Base-by-base conservation (phyloP, 1,140 invertebrate species). In the Cydia fagiglandana region DNA sequence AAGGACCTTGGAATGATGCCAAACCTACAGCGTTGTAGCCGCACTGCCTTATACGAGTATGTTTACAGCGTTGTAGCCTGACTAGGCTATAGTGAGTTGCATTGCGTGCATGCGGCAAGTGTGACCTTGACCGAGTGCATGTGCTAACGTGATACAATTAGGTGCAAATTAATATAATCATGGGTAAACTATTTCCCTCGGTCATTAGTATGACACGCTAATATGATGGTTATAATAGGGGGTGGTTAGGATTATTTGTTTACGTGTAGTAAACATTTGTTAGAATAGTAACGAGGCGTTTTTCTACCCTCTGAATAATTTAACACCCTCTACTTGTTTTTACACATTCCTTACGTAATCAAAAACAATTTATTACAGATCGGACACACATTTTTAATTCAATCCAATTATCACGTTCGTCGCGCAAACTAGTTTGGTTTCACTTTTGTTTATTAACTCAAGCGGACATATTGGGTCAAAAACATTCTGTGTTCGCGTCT, bases 21-120 rank as follows among this genome's bases (percentile, higher is more conserved):
- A 61, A 61, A 61, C 9, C 17, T 61, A 6, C 4, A 6, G 15
- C 50, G 50, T 17, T 53, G 50, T 53, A 53, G 50, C 50, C 50
- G 50, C 50, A 53, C 50, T 53, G n/a, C 50, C 50, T 50, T 47
- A 10, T 12, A 47, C 50, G 45, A 47, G 13, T 15, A 47, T 47
- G n/a, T 53, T 53, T 53, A 50, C 53, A 56, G 56, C 56, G 17
- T 24, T 61, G 6, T 61, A 61, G 56, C 56, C 20, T 20, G 17
- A 61, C 56, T 61, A 61, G 20, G 17, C 56, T 61, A 61, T 1
- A 53, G 50, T 53, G 3, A 53, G 56, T 61, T 61, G 56, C 56
- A 61, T 61, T 61, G 56, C 56, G 56, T 61, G 20, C 56, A 61
- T 61, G 56, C 56, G 20, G 56, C 56, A 61, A 24, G 20, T 61